A percentile compares a stretch with the other conserved stretches of the same genome.
phyloP scores from a whole-genome alignment of 2,888 invertebrate species.

The Amiota minor region DNA sequence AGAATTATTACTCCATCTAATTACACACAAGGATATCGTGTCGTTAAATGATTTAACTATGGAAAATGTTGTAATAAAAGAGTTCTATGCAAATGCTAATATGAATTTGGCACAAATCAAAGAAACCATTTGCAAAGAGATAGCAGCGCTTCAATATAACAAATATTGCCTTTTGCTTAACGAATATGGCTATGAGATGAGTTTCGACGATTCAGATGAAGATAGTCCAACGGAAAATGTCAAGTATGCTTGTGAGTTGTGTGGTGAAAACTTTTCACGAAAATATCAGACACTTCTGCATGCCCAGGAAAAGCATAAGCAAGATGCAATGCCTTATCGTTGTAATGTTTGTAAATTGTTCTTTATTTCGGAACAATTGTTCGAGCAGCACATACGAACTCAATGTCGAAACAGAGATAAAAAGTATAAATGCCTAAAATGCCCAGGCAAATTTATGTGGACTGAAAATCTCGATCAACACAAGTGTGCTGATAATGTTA shows the following conservation, averaged over 20 bases:
- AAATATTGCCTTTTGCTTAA: slow-evolving; percentile 67
- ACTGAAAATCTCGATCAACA: slow-evolving; percentile 65
- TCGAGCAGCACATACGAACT: slow-evolving; percentile 75
- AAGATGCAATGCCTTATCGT: slow-evolving; percentile 74
- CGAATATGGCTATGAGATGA: slow-evolving; percentile 67
- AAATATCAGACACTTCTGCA: slow-evolving; percentile 63
- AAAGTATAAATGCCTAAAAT: slow-evolving; percentile 61
- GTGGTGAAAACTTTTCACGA: slow-evolving; percentile 58
- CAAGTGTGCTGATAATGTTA: slow-evolving; percentile 54
- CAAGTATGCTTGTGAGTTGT: slow-evolving; percentile 62
- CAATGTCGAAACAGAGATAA: slow-evolving; percentile 68
- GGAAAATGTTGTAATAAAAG: slow-evolving; percentile 54
- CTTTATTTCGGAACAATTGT: slow-evolving; percentile 75
- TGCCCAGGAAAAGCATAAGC: slow-evolving; percentile 61
- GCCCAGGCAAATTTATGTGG: slow-evolving; percentile 71
- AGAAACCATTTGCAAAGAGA: slow-evolving; percentile 54
- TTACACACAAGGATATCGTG: slow-evolving; percentile 48
- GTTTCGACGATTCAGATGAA: slow-evolving; percentile 70
- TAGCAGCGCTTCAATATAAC: slow-evolving; percentile 48
- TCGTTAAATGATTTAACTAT: slow-evolving; percentile 42
- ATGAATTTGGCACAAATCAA: slow-evolving; percentile 52
- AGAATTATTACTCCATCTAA: slow-evolving; percentile 62
- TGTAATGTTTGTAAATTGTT: slow-evolving; percentile 76
- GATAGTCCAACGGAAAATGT: slow-evolving; percentile 48
- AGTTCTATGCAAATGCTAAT: slow-evolving; percentile 42